These are phyloP conservation scores for Heterotilapia buettikoferi DNA, from an alignment of 2,113 vertebrate genomes.

Conservation along the genomic window DNA sequence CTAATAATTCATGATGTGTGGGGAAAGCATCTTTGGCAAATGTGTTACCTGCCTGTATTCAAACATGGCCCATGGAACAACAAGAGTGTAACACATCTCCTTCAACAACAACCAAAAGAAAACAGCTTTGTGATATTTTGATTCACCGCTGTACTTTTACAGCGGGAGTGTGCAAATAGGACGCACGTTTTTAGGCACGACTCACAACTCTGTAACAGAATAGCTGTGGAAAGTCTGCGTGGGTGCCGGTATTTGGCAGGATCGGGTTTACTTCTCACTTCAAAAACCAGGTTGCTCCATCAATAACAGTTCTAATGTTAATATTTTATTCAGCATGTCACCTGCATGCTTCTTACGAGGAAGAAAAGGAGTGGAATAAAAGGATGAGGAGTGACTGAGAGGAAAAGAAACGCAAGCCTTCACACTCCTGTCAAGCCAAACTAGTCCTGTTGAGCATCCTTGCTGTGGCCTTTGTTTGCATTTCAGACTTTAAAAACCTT, in stretches of 20 bases:
- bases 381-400: not conserved
- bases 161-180: not conserved
- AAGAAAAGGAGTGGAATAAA: not conserved
- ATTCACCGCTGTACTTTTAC: not conserved
- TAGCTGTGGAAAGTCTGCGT: not conserved
- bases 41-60: constrained; percentile 25
- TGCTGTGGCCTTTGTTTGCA: not conserved
- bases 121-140: not conserved
- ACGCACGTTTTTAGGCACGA: not conserved
- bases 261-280: not conserved
- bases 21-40: constrained; percentile 9
- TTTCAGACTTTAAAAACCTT: not conserved
- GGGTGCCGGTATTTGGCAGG: not conserved
- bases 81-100: not conserved
- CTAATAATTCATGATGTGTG: constrained; percentile 43
- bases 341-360: not conserved
- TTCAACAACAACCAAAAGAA: not conserved
- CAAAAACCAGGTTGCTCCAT: not conserved
- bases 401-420: not conserved
- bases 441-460: not conserved
- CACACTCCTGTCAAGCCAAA: not conserved
- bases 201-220: not conserved
- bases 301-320: not conserved
- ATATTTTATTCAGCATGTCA: constrained; percentile 28
- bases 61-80: constrained; percentile 2